These are phyloP conservation scores for Lycopodina hypogea DNA, from an alignment of 37 sponge, comb jelly and placozoan species.

Conservation along the genomic window DNA sequence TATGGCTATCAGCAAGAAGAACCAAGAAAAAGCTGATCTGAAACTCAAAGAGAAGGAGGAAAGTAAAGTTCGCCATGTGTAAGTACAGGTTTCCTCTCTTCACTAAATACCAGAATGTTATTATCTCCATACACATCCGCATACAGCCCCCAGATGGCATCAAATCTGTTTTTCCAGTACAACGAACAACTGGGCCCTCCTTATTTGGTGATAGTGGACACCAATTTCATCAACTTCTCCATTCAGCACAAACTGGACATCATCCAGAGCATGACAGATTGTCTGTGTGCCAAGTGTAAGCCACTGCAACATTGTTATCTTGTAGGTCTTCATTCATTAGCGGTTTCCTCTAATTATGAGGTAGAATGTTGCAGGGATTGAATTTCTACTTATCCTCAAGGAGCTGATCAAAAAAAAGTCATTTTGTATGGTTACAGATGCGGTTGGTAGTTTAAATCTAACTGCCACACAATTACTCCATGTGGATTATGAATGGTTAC, in stretches of 20 bases:
- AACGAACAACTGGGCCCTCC: slow-evolving; percentile 98
- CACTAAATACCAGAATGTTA: neutral
- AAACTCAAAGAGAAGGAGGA: slow-evolving; percentile 60
- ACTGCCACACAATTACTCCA: no score
- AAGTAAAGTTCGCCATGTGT: slow-evolving; percentile 72
- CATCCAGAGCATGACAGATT: slow-evolving; percentile 91
- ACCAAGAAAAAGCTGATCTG: slow-evolving; percentile 67
- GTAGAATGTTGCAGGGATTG: no score
- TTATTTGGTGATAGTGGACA: slow-evolving; percentile 90
- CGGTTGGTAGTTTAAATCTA: no score
- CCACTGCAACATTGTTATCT: neutral
- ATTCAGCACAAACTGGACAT: slow-evolving; percentile 98
- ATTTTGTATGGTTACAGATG: no score
- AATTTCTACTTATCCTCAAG: no score
- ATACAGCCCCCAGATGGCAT: slow-evolving; percentile 76
- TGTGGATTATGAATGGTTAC: no score
- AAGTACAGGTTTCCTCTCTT: slow-evolving; percentile 9
- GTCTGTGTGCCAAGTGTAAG: slow-evolving; percentile 96
- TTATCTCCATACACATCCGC: neutral
- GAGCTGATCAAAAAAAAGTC: no score
- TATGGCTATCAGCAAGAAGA: slow-evolving; percentile 59
- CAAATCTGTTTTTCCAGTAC: slow-evolving; percentile 91
- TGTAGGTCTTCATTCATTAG: neutral
- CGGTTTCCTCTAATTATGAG: neutral
- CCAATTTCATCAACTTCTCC: slow-evolving; percentile 98